phyloP scores from a whole-genome alignment of 1,140 invertebrate species.

The Nebria ingens region DNA sequence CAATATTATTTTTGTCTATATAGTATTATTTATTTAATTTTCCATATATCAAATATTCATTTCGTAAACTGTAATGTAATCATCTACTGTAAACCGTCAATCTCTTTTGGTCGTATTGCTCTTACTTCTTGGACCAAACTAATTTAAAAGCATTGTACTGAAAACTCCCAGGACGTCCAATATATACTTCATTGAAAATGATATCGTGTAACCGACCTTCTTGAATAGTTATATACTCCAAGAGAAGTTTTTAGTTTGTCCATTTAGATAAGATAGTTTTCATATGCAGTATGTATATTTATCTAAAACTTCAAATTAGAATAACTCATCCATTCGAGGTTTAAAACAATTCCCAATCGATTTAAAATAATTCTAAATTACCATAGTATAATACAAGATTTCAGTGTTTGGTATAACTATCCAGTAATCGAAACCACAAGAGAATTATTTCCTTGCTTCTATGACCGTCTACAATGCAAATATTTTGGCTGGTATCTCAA shows the following conservation, averaged over 20 bases:
- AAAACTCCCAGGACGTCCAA: too few species aligned
- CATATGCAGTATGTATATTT: too few species aligned
- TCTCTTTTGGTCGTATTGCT: neutral
- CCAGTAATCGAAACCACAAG: neutral
- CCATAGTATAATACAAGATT: neutral
- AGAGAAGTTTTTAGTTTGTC: neutral
- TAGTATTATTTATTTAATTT: neutral
- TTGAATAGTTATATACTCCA: neutral
- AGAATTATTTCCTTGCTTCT: neutral
- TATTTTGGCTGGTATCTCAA: neutral
- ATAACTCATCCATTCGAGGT: too few species aligned
- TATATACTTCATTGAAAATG: too few species aligned
- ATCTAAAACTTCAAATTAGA: too few species aligned
- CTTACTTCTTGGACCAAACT: neutral
- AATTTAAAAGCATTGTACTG: neutral
- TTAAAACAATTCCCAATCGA: neutral
- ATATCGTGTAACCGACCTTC: neutral
- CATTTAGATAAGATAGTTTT: neutral
- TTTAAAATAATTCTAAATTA: neutral
- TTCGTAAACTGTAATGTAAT: neutral
- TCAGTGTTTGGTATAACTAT: neutral
- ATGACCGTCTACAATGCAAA: neutral
- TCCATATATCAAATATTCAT: neutral
- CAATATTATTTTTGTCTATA: neutral
- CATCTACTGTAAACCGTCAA: neutral